phyloP scores from a whole-genome alignment of 2,888 invertebrate genomes.

The Andrena haemorrhoa region DNA sequence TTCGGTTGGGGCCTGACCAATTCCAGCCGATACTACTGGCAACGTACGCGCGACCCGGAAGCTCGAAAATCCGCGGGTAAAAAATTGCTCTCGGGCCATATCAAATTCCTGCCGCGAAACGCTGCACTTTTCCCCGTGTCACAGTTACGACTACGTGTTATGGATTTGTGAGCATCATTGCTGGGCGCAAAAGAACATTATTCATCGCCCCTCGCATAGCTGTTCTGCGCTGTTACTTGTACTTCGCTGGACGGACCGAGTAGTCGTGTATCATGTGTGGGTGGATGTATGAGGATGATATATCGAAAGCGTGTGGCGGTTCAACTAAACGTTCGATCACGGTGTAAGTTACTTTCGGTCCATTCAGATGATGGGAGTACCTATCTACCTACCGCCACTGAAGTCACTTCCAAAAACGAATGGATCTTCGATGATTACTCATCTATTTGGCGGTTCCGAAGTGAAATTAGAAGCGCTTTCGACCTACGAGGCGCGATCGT shows the following conservation, averaged over 20 bases:
- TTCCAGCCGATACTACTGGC: conserved; percentile 25
- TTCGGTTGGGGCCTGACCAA: conserved; percentile 15
- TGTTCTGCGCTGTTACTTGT: conserved; percentile 63
- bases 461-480: too few relatives aligned
- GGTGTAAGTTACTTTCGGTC: neutral
- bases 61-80: neutral
- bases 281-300: conserved; percentile 13
- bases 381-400: too few relatives aligned
- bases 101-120: neutral
- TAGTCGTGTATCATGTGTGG: conserved; percentile 4
- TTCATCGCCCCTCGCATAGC: conserved; percentile 61
- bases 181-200: conserved; percentile 54
- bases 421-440: too few relatives aligned
- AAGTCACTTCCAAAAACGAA: too few relatives aligned
- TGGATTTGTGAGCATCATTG: conserved; percentile 84
- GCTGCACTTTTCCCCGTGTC: conserved; percentile 5
- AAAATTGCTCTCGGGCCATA: neutral
- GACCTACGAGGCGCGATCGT: too few relatives aligned
- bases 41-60: neutral
- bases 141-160: conserved; percentile 79
- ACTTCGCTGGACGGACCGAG: conserved; percentile 15
- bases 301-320: conserved; percentile 24
- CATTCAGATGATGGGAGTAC: neutral
- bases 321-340: too few relatives aligned
- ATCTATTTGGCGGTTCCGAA: too few relatives aligned